Conservation (phyloP, 2,888 invertebrate species). For the Capitulum mitella region DNA sequence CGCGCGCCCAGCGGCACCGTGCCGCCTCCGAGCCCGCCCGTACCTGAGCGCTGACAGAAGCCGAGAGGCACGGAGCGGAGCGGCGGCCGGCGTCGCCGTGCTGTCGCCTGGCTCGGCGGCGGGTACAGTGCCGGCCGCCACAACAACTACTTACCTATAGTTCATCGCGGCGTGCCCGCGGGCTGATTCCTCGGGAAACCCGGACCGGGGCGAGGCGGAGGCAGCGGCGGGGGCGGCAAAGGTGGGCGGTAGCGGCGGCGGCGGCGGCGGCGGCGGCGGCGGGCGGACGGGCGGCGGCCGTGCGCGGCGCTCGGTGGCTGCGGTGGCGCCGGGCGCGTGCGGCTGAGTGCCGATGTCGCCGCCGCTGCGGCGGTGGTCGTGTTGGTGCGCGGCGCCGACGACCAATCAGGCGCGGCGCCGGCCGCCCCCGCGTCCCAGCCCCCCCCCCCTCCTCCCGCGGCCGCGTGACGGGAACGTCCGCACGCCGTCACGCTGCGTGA, state of each 20-base stretch:
- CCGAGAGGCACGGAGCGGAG: too few relatives aligned
- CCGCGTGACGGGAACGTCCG: too few relatives aligned
- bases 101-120: background rate
- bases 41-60: too few relatives aligned
- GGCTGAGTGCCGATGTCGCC: background rate
- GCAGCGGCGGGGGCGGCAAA: background rate
- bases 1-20: too few relatives aligned
- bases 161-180: background rate
- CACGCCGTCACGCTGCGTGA: too few relatives aligned
- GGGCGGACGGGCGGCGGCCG: background rate
- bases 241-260: background rate
- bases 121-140: background rate
- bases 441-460: background rate
- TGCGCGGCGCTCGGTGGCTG: background rate
- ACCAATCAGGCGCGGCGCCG: background rate
- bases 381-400: background rate
- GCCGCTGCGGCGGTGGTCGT: background rate
- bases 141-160: background rate
- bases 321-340: background rate
- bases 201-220: background rate
- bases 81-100: background rate
- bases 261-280: background rate
- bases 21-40: too few relatives aligned
- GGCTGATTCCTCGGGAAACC: background rate
- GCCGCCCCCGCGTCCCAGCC: background rate